Conservation (phyloP, 1,140 invertebrate genomes). For the Amphibalanus amphitrite region DNA sequence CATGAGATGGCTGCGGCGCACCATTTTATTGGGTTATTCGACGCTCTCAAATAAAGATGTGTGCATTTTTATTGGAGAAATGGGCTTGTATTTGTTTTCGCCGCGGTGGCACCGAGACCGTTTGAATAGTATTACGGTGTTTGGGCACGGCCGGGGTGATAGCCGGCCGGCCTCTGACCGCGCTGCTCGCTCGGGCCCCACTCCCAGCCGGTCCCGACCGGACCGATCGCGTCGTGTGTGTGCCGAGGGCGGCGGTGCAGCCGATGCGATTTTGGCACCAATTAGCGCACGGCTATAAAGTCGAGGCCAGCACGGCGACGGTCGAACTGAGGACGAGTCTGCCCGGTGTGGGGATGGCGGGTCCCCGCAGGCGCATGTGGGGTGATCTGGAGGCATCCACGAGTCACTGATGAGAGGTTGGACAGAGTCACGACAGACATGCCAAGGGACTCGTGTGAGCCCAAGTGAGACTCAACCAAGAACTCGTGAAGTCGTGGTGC, state of each 20-base stretch:
- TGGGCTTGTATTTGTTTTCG: neutral
- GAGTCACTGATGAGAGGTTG: no score
- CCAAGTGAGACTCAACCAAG: no score
- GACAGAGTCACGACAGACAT: no score
- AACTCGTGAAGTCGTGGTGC: no score
- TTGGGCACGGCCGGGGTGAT: neutral
- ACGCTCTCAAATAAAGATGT: neutral
- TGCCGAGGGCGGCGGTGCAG: neutral
- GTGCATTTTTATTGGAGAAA: neutral
- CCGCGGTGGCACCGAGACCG: neutral
- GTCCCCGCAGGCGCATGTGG: no score
- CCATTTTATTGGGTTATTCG: constrained; percentile 1
- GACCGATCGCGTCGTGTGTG: no score
- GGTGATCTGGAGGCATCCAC: no score
- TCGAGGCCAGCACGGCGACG: no score
- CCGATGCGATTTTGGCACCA: neutral
- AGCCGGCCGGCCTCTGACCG: neutral
- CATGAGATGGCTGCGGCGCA: neutral
- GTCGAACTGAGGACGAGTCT: no score
- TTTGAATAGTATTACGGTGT: neutral
- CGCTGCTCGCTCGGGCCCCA: neutral
- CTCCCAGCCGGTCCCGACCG: neutral
- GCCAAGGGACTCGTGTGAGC: no score
- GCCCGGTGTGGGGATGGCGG: no score
- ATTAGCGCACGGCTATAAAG: no score